phyloP scores from a whole-genome alignment of 2,113 vertebrate species.

The Collichthys lucidus region DNA sequence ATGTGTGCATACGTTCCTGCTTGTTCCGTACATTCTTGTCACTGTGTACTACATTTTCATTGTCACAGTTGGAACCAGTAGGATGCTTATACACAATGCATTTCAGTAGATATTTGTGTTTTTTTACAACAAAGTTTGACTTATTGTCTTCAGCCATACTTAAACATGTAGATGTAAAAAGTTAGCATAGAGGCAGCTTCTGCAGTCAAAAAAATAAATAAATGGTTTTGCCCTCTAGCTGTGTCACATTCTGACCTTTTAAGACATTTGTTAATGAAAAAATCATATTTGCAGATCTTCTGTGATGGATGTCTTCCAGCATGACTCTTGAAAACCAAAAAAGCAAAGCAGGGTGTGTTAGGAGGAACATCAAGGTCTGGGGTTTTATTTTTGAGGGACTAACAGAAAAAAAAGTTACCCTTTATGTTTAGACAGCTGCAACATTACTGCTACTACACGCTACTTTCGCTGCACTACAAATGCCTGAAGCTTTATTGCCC shows the following conservation, averaged over 20 bases:
- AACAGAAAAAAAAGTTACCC: background rate
- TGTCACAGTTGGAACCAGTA: background rate
- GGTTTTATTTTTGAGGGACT: background rate
- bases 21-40: background rate
- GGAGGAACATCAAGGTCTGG: background rate
- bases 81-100: background rate
- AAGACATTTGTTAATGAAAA: conserved; percentile 12
- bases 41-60: background rate
- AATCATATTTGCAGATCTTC: background rate
- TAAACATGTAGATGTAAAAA: too few species aligned
- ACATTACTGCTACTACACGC: background rate
- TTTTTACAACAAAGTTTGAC: background rate
- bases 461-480: background rate
- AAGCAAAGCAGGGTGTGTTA: background rate
- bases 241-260: conserved; percentile 25
- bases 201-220: background rate
- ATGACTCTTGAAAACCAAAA: background rate
- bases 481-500: background rate
- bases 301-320: background rate
- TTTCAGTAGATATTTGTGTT: background rate
- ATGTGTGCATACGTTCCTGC: background rate
- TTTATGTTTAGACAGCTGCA: background rate
- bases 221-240: background rate
- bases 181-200: background rate
- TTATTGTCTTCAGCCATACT: background rate